Evolutionary conservation across 2,797 vertebrate species (phyloP), one percentile per base, ranked within the genome.

Genomic region (Mus minutoides): DNA sequence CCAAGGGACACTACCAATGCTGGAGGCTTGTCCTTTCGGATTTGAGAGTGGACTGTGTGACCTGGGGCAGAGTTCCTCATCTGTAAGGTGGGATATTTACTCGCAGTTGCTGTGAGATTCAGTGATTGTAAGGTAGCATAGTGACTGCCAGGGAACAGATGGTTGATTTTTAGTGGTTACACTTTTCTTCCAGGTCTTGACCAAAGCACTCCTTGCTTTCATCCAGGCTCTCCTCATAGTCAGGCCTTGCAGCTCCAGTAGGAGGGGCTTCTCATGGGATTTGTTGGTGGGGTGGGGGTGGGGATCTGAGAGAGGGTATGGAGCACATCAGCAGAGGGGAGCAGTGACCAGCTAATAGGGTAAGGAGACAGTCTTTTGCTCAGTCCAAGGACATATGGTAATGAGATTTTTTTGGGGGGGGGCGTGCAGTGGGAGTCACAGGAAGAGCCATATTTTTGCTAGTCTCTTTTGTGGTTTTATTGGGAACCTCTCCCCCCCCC

Each of bases 391-490:
- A 79, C 16, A 58, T 46, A 49, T 79, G 40, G 34, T 6, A 16
- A 0, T 58, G 77, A 95, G 31, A 56, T 22, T n/a, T 75, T 24
- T 80, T 58, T 13, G 64, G 67, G 34, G 34, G 6, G 10, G 0
- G 4, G 8, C 2, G 16, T 62, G 14, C 46, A 17, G 56, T 46
- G 26, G 40, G 60, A 46, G 29, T 75, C 13, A 4, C 22, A 97
- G 78, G 67, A 85, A 75, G 60, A 76, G 22, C 11, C 13, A 3
- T 62, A 22, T 89, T 91, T 86, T 69, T 12, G 83, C 34, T 92
- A 60, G 31, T 26, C 80, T 91, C 40, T 90, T 93, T 67, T 24
- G 26, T 77, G 49, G 14, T 88, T 96, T 43, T 22, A 49, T 19
- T 84, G 71, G 52, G 34, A 82, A 49, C 46, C 46, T 1, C 46